Evolutionary conservation across 1,140 invertebrate genomes (phyloP).

Genomic region (Microplitis mediator): DNA sequence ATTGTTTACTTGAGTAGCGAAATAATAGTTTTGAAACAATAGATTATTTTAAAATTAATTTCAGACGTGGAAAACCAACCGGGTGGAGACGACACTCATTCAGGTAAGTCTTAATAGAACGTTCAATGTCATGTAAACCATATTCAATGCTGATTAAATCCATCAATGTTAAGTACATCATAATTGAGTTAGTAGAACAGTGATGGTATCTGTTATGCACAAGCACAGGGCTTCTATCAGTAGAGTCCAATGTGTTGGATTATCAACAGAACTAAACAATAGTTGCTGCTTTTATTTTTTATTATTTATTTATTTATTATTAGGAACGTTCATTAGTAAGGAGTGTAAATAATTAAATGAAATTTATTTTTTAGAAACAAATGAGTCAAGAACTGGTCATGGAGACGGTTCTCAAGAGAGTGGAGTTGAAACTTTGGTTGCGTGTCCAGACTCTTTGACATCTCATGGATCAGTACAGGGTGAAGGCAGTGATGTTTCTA

Average conservation of each 20-base stretch:
- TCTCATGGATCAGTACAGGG: conserved; percentile 51
- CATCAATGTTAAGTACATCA: conserved; percentile 42
- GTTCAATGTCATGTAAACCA: conserved; percentile 28
- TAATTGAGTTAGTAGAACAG: conserved; percentile 53
- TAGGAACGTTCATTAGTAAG: not conserved
- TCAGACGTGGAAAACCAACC: conserved; percentile 53
- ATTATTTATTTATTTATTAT: not conserved
- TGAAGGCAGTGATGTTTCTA: conserved; percentile 55
- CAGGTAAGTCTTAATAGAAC: conserved; percentile 46
- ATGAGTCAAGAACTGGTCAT: conserved; percentile 48
- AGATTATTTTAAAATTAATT: conserved; percentile 24
- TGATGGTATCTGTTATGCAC: conserved; percentile 14
- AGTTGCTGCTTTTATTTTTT: not conserved
- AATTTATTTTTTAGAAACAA: conserved; percentile 32
- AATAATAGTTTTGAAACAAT: not conserved
- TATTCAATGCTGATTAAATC: conserved; percentile 38
- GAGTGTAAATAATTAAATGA: not conserved
- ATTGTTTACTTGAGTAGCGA: too few species aligned
- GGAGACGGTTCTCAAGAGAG: conserved; percentile 49
- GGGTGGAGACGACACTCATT: conserved; percentile 44
- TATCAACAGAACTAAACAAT: not conserved
- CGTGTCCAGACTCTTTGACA: conserved; percentile 50
- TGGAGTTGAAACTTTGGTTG: conserved; percentile 41
- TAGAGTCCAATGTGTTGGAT: not conserved
- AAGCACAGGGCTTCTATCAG: conserved; percentile 10